Evolutionary conservation across 1,140 invertebrate genomes (phyloP).

Genomic region (Musca vetustissima): DNA sequence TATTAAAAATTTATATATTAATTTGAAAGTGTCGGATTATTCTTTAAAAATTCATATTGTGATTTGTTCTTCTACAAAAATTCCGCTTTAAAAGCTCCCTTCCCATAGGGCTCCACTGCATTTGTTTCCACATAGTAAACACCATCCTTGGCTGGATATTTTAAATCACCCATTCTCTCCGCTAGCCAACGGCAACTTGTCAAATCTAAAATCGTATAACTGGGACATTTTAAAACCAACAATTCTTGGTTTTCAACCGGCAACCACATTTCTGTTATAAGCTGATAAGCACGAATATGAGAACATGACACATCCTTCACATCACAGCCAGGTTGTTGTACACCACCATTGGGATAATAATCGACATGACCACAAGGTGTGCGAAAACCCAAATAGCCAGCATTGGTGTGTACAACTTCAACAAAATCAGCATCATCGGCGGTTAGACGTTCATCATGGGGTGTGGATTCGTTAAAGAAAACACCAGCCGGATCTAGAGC

Average conservation of each 20-base stretch:
- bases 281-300: constrained; percentile 36
- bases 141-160: background rate
- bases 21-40: too few relatives aligned
- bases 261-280: constrained; percentile 48
- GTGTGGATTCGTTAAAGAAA: constrained; percentile 59
- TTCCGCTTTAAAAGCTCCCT: background rate
- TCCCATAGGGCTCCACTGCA: background rate
- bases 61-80: constrained; percentile 1
- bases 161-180: constrained; percentile 13
- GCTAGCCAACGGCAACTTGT: constrained; percentile 36
- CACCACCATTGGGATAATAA: constrained; percentile 75
- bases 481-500: constrained; percentile 69
- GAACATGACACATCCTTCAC: constrained; percentile 24
- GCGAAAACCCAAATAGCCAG: constrained; percentile 69
- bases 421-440: constrained; percentile 70
- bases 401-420: constrained; percentile 76
- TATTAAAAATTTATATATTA: too few relatives aligned
- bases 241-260: constrained; percentile 34
- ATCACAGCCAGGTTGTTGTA: constrained; percentile 66
- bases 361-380: constrained; percentile 69
- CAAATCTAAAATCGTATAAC: constrained; percentile 32
- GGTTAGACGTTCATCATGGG: constrained; percentile 60
- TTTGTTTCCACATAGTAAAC: constrained; percentile 20
- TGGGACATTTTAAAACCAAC: constrained; percentile 32
- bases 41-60: too few relatives aligned